These are phyloP conservation scores for Brachyptera risi DNA, from an alignment of 2,888 invertebrate genomes.

Conservation along the genomic window DNA sequence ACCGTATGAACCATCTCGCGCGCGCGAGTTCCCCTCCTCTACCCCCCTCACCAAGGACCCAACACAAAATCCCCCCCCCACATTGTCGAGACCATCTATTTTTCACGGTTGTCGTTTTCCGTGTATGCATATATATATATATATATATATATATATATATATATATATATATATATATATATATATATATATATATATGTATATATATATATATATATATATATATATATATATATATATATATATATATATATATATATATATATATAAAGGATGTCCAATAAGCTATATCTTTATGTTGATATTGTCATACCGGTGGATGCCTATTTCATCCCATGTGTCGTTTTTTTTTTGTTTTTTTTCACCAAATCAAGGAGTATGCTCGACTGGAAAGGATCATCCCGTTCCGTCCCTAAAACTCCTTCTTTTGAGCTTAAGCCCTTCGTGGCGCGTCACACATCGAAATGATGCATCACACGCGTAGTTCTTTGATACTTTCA, in stretches of 20 bases:
- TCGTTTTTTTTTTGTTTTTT: background rate
- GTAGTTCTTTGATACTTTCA: no score
- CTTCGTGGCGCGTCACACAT: no score
- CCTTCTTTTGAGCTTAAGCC: no score
- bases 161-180: no score
- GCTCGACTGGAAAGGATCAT: background rate
- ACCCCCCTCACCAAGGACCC: background rate
- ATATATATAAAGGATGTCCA: constrained; percentile 15
- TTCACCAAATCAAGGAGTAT: background rate
- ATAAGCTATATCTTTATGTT: constrained; percentile 16
- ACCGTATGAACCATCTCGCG: no score
- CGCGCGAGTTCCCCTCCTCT: no score
- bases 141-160: constrained; percentile 16
- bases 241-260: no score
- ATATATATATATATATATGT: constrained; percentile 12
- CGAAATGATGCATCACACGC: no score
- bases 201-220: no score
- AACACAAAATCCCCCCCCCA: constrained; percentile 7
- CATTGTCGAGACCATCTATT: background rate
- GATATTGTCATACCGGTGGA: no score
- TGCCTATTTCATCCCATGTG: no score
- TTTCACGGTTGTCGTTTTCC: constrained; percentile 22
- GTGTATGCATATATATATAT: constrained; percentile 11
- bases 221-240: constrained; percentile 15
- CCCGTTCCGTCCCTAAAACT: no score